These are phyloP conservation scores for Conus canariensis DNA, from an alignment of 2,888 invertebrate genomes.

Conservation along the genomic window DNA sequence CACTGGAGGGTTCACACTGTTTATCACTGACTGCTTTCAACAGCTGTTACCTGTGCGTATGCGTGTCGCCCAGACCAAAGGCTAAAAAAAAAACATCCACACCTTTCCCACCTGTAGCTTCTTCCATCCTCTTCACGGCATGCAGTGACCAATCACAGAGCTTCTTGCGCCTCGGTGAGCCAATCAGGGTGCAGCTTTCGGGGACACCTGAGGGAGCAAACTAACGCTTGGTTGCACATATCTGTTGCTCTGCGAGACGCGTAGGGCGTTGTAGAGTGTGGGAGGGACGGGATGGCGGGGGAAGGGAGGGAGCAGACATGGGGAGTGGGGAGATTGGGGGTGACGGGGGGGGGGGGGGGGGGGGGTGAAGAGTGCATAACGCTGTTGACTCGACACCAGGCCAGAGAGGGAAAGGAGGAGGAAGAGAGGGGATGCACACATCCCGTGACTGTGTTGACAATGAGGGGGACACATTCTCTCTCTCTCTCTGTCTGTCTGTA, in stretches of 20 bases:
- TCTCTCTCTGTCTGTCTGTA: too few species aligned
- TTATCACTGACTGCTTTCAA: neutral
- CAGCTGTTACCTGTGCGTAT: neutral
- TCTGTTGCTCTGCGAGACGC: neutral
- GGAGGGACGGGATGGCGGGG: neutral
- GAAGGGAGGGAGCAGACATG: neutral
- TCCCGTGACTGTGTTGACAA: neutral
- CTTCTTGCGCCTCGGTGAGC: neutral
- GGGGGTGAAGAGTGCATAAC: neutral
- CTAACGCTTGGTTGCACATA: neutral
- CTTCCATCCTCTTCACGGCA: neutral
- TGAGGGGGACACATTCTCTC: neutral
- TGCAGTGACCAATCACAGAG: neutral
- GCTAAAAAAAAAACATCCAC: neutral
- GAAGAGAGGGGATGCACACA: neutral
- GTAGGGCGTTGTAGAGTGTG: neutral
- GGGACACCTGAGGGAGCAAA: neutral
- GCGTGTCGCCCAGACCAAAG: neutral
- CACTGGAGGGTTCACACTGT: too few species aligned
- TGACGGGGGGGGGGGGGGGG: neutral
- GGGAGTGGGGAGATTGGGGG: neutral
- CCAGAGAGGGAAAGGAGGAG: neutral
- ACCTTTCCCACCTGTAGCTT: neutral
- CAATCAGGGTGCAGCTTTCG: neutral
- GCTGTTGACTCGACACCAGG: neutral